phyloP scores from a whole-genome alignment of 1,140 invertebrate genomes.

The Zaprionus kolodkinae region DNA sequence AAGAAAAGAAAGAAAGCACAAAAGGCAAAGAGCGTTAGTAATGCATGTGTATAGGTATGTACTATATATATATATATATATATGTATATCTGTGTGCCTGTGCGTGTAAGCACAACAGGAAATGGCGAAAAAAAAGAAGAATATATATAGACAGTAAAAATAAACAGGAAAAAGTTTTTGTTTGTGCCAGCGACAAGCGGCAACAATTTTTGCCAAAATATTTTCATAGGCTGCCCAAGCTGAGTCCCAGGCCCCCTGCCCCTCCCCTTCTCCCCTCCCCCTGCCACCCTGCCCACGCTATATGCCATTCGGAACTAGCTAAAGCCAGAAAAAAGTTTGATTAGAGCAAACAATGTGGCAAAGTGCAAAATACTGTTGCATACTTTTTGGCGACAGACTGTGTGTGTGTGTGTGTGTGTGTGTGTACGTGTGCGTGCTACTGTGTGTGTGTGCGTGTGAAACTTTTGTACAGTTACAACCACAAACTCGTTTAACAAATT shows the following conservation, averaged over 20 bases:
- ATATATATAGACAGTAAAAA: conserved; percentile 32
- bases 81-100: conserved; percentile 14
- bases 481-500: conserved; percentile 39
- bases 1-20: conserved; percentile 22
- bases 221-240: conserved; percentile 44
- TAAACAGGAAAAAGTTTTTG: conserved; percentile 38
- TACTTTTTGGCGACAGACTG: conserved; percentile 46
- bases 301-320: not conserved
- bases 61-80: not conserved
- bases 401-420: conserved; percentile 3
- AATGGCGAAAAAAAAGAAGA: conserved; percentile 22
- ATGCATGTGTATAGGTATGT: conserved; percentile 13
- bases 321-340: conserved; percentile 53
- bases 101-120: conserved; percentile 22
- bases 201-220: conserved; percentile 44
- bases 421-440: not conserved
- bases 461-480: conserved; percentile 31
- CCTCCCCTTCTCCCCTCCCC: not conserved
- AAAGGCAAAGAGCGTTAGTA: conserved; percentile 49
- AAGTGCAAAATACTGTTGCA: conserved; percentile 76
- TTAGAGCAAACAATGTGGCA: conserved; percentile 56
- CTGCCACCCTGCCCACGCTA: not conserved
- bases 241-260: not conserved
- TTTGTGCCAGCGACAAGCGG: conserved; percentile 10
- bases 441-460: conserved; percentile 5